Percentiles rank a stretch among this genome's conserved stretches.
These are phyloP conservation scores for Drosophila helvetica DNA, from an alignment of 2,888 invertebrate species.

Conservation along the genomic window DNA sequence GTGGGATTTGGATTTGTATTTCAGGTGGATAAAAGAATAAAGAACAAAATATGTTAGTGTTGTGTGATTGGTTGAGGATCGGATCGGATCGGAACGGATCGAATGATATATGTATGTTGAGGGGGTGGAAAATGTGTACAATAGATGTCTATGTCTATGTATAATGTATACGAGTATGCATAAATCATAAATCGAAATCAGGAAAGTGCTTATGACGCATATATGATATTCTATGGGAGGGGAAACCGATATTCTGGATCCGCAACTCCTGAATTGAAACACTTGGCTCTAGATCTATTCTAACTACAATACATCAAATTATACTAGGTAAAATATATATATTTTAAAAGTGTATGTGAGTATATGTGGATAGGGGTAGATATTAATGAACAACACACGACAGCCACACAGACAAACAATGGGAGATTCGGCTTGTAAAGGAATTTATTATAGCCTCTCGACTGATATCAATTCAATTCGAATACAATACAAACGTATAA, in stretches of 20 bases:
- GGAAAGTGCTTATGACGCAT: neutral
- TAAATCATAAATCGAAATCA: neutral
- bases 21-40: conserved; percentile 49
- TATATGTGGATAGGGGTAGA: conserved; percentile 3
- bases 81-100: too few species aligned
- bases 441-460: conserved; percentile 52
- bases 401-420: conserved; percentile 50
- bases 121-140: neutral
- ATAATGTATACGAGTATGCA: conserved; percentile 5
- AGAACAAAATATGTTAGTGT: conserved; percentile 68
- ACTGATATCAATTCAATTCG: conserved; percentile 39
- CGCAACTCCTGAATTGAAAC: conserved; percentile 47
- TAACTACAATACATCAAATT: conserved; percentile 18
- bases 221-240: too few species aligned
- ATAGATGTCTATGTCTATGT: conserved; percentile 1
- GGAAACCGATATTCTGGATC: too few species aligned
- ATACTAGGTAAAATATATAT: conserved; percentile 12
- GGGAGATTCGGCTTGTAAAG: conserved; percentile 55
- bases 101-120: conserved; percentile 2
- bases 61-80: conserved; percentile 50
- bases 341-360: neutral
- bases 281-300: conserved; percentile 18
- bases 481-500: conserved; percentile 70
- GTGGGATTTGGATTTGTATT: conserved; percentile 26
- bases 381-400: conserved; percentile 25